Conservation (phyloP, 2,113 vertebrate genomes). For the Siniperca knerii region DNA sequence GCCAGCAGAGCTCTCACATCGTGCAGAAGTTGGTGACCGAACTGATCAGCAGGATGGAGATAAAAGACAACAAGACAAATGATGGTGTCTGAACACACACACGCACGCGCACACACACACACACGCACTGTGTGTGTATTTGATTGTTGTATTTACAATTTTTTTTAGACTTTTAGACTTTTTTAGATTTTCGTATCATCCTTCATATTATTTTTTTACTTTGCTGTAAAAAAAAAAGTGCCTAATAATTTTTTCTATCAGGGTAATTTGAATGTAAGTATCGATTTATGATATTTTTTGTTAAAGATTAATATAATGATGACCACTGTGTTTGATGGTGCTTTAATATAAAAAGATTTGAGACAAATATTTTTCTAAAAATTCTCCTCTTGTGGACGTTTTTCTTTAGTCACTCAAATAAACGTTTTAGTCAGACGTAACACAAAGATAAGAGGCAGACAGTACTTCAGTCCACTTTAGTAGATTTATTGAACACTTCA, state of each 20-base stretch:
- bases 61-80: conserved; percentile 82
- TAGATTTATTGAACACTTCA: too few relatives aligned
- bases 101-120: conserved; percentile 3
- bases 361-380: conserved; percentile 24
- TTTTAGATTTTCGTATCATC: background rate
- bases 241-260: conserved; percentile 36
- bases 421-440: too few relatives aligned
- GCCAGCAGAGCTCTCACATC: conserved; percentile 80
- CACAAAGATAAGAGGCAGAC: too few relatives aligned
- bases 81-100: conserved; percentile 55
- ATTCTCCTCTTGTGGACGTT: conserved; percentile 5
- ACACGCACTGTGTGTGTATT: conserved; percentile 38
- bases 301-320: conserved; percentile 44
- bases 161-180: conserved; percentile 2
- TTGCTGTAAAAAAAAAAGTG: conserved; percentile 46
- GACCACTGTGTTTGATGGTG: conserved; percentile 21
- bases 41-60: conserved; percentile 81
- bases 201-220: conserved; percentile 14
- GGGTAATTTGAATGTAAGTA: conserved; percentile 44
- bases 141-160: conserved; percentile 13
- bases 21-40: conserved; percentile 85
- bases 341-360: conserved; percentile 40
- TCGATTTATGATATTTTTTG: conserved; percentile 48
- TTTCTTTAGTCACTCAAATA: too few relatives aligned
- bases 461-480: too few relatives aligned